phyloP scores from a whole-genome alignment of 1,140 invertebrate genomes.

The Cydia splendana region DNA sequence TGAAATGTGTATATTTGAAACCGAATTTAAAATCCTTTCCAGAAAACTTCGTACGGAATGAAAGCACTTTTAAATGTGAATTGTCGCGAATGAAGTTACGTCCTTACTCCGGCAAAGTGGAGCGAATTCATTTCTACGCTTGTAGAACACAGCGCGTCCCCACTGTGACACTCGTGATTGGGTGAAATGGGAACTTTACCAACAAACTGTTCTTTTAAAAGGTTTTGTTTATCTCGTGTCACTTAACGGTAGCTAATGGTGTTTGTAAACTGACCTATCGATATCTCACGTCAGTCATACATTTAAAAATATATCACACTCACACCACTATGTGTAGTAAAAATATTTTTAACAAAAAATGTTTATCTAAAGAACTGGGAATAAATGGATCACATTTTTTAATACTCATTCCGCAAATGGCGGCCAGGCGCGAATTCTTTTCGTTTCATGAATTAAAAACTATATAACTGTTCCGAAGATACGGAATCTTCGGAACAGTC shows the following conservation, averaged over 20 bases:
- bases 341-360: background rate
- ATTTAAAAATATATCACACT: background rate
- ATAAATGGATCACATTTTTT: conserved; percentile 1
- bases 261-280: conserved; percentile 26
- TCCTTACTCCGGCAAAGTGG: conserved; percentile 10
- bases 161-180: conserved; percentile 18
- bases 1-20: background rate
- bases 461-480: conserved; percentile 19
- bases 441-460: conserved; percentile 11
- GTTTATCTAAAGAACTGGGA: background rate
- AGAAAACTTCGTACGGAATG: background rate
- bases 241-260: conserved; percentile 26
- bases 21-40: background rate
- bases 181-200: conserved; percentile 14
- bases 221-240: conserved; percentile 29
- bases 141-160: conserved; percentile 10
- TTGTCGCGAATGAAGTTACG: conserved; percentile 16
- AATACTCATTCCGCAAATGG: conserved; percentile 30
- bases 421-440: conserved; percentile 18
- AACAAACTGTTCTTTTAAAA: conserved; percentile 28
- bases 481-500: too few relatives aligned
- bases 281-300: background rate
- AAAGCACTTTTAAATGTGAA: conserved; percentile 15
- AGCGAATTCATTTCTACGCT: conserved; percentile 28
- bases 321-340: background rate